phyloP scores from a whole-genome alignment of 2,113 vertebrate genomes.

The Salvator merianae region DNA sequence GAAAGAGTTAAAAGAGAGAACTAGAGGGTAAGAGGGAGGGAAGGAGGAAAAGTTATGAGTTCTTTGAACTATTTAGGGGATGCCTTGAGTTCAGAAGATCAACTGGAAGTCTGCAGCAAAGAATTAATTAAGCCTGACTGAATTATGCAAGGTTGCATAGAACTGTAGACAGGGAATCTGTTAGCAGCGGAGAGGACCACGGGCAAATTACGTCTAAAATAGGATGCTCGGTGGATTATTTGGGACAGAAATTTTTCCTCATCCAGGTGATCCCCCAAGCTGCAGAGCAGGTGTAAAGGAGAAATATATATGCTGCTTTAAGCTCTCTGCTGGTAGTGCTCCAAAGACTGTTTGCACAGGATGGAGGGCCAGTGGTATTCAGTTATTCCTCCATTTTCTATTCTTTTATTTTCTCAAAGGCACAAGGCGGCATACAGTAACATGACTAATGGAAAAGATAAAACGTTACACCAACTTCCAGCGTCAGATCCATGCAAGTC shows the following conservation, averaged over 20 bases:
- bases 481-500: no score
- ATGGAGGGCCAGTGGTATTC: no score
- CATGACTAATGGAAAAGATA: no score
- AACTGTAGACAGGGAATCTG: no score
- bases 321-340: no score
- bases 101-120: constrained; percentile 53
- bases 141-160: background rate
- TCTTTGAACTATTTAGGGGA: constrained; percentile 49
- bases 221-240: background rate
- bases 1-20: constrained; percentile 48
- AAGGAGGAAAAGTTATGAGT: constrained; percentile 5
- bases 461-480: no score
- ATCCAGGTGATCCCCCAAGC: background rate
- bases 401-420: no score
- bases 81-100: constrained; percentile 68
- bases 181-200: background rate
- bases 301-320: no score
- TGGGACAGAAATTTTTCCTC: background rate
- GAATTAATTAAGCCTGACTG: constrained; percentile 28
- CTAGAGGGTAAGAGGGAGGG: rapidly evolving
- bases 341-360: no score
- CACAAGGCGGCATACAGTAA: no score
- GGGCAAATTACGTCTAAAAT: background rate
- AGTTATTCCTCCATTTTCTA: no score
- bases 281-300: background rate